These are phyloP conservation scores for Eretmochelys imbricata DNA, from an alignment of 2,113 vertebrate species.

Conservation along the genomic window DNA sequence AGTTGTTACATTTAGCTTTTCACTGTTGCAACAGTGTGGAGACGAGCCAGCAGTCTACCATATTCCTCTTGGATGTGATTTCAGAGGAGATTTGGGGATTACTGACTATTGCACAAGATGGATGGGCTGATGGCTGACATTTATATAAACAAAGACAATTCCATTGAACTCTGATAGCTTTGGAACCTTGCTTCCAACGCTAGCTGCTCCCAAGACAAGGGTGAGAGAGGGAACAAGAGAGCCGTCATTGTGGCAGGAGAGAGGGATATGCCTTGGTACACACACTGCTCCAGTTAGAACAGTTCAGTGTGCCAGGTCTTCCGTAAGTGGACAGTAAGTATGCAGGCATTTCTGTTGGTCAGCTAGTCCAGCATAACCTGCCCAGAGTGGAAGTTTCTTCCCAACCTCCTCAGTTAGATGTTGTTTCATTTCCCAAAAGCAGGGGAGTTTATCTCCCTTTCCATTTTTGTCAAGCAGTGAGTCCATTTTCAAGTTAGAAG, in stretches of 20 bases:
- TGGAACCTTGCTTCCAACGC: not conserved
- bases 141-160: not conserved
- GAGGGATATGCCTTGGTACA: not conserved
- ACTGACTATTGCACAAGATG: not conserved
- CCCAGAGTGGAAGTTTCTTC: not conserved
- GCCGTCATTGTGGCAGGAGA: not conserved
- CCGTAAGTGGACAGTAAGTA: not conserved
- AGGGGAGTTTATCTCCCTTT: not conserved
- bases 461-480: not conserved
- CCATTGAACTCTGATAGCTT: not conserved
- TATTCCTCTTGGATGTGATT: slow-evolving; percentile 9
- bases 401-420: not conserved
- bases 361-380: not conserved
- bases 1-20: slow-evolving; percentile 40
- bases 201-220: not conserved
- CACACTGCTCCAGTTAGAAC: fast-evolving
- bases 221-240: not conserved
- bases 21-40: slow-evolving; percentile 25
- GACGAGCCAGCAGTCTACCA: not conserved
- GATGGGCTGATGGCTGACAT: not conserved
- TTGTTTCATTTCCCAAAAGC: not conserved
- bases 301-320: not conserved
- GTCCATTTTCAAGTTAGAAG: not conserved
- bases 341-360: not conserved
- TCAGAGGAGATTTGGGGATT: slow-evolving; percentile 33